phyloP scores from a whole-genome alignment of 1,140 invertebrate species.

The Rhopalosiphum maidis region DNA sequence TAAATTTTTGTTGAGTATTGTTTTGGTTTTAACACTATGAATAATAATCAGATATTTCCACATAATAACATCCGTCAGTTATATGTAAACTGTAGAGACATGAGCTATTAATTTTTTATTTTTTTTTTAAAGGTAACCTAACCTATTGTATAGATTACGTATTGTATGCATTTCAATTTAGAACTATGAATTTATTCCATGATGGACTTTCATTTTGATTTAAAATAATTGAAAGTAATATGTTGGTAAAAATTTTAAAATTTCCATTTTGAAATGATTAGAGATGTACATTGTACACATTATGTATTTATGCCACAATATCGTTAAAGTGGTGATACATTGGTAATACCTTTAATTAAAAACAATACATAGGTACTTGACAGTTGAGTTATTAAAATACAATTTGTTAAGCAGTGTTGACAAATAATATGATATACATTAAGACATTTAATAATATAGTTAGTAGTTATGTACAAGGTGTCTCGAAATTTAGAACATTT shows the following conservation, averaged over 20 bases:
- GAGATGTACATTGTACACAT: neutral
- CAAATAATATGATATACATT: neutral
- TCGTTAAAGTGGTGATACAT: neutral
- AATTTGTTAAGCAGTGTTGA: neutral
- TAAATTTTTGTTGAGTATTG: constrained; percentile 20
- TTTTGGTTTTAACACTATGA: constrained; percentile 9
- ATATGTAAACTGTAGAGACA: neutral
- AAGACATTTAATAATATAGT: neutral
- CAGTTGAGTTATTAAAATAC: neutral
- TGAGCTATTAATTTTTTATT: neutral
- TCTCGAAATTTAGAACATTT: neutral
- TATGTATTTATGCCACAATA: neutral
- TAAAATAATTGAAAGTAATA: neutral
- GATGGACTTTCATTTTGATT: neutral
- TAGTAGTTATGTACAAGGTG: neutral
- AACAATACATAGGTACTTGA: neutral
- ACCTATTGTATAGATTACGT: constrained; percentile 1
- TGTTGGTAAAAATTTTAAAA: neutral
- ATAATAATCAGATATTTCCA: constrained; percentile 9
- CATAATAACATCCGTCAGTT: neutral
- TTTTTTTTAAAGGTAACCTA: neutral
- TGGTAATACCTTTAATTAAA: neutral
- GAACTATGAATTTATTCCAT: neutral
- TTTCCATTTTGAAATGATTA: neutral
- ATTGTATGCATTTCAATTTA: neutral